These are phyloP conservation scores for Valencia hispanica DNA, from an alignment of 2,797 vertebrate genomes.

Conservation along the genomic window DNA sequence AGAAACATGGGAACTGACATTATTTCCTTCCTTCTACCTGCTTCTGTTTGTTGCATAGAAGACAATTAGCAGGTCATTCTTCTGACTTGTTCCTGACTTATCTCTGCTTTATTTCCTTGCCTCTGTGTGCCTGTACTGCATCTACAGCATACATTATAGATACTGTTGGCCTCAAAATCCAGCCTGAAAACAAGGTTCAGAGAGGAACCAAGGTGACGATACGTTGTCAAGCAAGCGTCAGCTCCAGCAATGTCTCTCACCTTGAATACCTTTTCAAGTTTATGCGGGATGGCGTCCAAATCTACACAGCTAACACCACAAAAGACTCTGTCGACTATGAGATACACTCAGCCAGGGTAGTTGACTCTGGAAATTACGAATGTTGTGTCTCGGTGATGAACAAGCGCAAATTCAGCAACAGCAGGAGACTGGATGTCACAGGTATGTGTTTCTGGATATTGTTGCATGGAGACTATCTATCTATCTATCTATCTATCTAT, in stretches of 20 bases:
- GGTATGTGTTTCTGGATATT: too few species aligned
- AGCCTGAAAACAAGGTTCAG: conserved; percentile 54
- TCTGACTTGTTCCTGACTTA: conserved; percentile 29
- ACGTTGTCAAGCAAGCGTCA: conserved; percentile 68
- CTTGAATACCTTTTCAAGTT: conserved; percentile 68
- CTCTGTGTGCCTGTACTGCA: conserved; percentile 24
- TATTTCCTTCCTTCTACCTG: conserved; percentile 62
- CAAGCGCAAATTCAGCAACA: conserved; percentile 55
- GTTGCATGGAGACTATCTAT: too few species aligned
- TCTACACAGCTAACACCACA: conserved; percentile 51
- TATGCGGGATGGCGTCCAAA: conserved; percentile 21
- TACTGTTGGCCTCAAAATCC: conserved; percentile 58
- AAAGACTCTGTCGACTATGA: conserved; percentile 26
- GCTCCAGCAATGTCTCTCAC: conserved; percentile 48
- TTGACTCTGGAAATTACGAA: conserved; percentile 72
- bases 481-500: too few species aligned
- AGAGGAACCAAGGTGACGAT: conserved; percentile 69
- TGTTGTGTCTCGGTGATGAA: conserved; percentile 70
- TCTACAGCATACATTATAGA: conserved; percentile 73
- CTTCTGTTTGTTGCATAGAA: conserved; percentile 34
- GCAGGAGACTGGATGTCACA: conserved; percentile 56
- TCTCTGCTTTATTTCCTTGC: not conserved
- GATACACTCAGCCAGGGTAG: conserved; percentile 67
- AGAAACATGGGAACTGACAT: conserved; percentile 29
- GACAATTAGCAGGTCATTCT: conserved; percentile 18